Evolutionary conservation across 2,113 vertebrate species (phyloP).

Genomic region (Petromus typicus): DNA sequence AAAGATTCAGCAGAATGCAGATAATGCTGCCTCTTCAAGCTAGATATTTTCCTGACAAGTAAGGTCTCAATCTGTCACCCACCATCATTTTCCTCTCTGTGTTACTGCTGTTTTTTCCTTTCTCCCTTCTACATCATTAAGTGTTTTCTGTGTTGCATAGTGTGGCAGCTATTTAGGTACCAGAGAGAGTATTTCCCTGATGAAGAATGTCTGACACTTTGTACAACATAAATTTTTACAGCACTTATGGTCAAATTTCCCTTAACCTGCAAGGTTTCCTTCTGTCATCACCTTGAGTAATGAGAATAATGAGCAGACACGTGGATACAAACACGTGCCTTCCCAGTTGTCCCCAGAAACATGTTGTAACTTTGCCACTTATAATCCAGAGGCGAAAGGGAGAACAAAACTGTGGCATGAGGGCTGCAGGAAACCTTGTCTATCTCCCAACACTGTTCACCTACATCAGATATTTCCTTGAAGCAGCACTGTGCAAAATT

Average conservation of each 20-base stretch:
- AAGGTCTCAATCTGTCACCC: neutral
- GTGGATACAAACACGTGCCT: neutral
- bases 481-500: neutral
- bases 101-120: neutral
- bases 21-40: neutral
- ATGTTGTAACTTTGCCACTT: neutral
- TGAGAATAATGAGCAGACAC: neutral
- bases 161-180: neutral
- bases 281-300: conserved; percentile 31
- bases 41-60: neutral
- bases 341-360: neutral
- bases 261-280: neutral
- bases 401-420: neutral
- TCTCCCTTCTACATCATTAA: conserved; percentile 1
- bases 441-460: neutral
- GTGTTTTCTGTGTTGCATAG: neutral
- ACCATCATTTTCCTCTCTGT: neutral
- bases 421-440: neutral
- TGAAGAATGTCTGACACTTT: neutral
- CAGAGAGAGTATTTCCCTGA: neutral
- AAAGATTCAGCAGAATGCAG: neutral
- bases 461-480: neutral
- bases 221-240: neutral
- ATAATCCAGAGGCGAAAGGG: neutral
- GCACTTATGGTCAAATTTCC: neutral